These are phyloP conservation scores for Camelus bactrianus DNA, from an alignment of 2,113 vertebrate genomes.

Conservation along the genomic window DNA sequence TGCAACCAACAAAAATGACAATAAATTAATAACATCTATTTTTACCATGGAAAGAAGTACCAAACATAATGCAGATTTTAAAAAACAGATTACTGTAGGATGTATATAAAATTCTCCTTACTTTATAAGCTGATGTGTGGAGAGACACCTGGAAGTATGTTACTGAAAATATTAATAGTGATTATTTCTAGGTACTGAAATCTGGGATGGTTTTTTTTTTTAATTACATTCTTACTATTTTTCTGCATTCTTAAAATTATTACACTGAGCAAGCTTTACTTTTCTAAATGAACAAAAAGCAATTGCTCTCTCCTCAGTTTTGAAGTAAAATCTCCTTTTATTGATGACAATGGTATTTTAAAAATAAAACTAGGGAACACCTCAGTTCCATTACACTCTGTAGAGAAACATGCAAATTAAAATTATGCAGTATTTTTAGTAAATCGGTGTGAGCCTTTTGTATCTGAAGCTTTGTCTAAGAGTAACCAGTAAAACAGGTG, in stretches of 20 bases:
- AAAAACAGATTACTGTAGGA: background rate
- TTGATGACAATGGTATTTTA: background rate
- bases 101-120: background rate
- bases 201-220: background rate
- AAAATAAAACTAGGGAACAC: conserved; percentile 48
- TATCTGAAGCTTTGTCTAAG: conserved; percentile 61
- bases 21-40: background rate
- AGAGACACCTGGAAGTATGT: conserved; percentile 14
- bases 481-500: conserved; percentile 77
- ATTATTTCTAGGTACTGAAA: background rate
- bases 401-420: background rate
- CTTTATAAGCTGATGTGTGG: background rate
- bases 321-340: conserved; percentile 25
- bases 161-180: background rate
- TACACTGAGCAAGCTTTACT: background rate
- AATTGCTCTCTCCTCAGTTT: background rate
- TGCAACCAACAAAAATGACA: background rate
- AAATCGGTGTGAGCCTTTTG: conserved; percentile 33
- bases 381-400: background rate
- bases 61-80: background rate
- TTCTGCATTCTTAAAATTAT: conserved; percentile 20
- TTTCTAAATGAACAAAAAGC: conserved; percentile 6
- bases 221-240: background rate
- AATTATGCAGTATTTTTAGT: conserved; percentile 59
- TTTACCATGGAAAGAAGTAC: background rate